Evolutionary conservation across 2,113 vertebrate genomes (phyloP).

Genomic region (Scophthalmus maximus): DNA sequence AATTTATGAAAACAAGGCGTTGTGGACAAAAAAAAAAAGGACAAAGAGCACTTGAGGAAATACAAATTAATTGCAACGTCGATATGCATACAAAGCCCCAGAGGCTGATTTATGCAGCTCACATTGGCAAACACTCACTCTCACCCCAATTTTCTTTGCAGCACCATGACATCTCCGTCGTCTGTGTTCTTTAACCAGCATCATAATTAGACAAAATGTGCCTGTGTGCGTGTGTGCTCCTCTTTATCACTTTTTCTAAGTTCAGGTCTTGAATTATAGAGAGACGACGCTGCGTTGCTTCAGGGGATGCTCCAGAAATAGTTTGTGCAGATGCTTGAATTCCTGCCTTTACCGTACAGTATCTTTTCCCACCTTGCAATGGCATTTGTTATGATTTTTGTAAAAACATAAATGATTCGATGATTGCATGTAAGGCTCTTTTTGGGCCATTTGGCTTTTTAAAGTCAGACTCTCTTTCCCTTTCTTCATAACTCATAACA

Average conservation of each 20-base stretch:
- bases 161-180: slow-evolving; percentile 11
- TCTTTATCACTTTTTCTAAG: slow-evolving; percentile 32
- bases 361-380: too few relatives aligned
- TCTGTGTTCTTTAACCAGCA: not conserved
- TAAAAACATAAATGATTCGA: too few relatives aligned
- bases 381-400: too few relatives aligned
- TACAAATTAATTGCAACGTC: not conserved
- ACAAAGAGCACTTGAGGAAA: not conserved
- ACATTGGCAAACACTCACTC: not conserved
- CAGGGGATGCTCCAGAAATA: slow-evolving; percentile 51
- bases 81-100: not conserved
- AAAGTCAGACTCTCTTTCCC: too few relatives aligned
- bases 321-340: slow-evolving; percentile 40
- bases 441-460: too few relatives aligned
- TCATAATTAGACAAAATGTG: slow-evolving; percentile 6
- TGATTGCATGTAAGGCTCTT: too few relatives aligned
- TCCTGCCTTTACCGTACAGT: too few relatives aligned
- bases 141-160: not conserved
- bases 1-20: not conserved
- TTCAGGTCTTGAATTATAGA: slow-evolving; percentile 62
- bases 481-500: too few relatives aligned
- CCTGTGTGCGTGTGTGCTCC: slow-evolving; percentile 10
- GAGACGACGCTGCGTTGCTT: slow-evolving; percentile 40
- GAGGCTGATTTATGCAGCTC: not conserved
- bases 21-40: not conserved